A percentile compares a stretch with the other conserved stretches of the same genome.
phyloP scores from a whole-genome alignment of 1,140 invertebrate genomes.

The Cyclargus thomasi region DNA sequence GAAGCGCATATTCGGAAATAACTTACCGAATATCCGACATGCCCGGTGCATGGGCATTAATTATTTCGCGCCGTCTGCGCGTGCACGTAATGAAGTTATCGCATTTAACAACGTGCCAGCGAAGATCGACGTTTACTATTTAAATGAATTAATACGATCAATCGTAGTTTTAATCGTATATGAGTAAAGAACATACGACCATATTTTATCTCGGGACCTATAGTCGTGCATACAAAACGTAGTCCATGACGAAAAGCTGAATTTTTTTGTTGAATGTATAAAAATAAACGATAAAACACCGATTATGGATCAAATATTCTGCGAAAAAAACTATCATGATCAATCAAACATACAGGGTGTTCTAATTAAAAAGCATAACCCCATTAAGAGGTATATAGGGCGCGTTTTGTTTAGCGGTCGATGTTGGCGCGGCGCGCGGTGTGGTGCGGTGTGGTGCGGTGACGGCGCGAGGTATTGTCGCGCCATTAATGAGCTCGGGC shows the following conservation, averaged over 20 bases:
- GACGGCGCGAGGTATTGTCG: slow-evolving; percentile 56
- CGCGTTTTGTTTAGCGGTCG: slow-evolving; percentile 26
- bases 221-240: too few species aligned
- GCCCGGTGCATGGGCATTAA: not conserved
- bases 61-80: slow-evolving; percentile 7
- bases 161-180: not conserved
- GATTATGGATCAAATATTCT: not conserved
- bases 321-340: not conserved
- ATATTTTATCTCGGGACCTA: too few species aligned
- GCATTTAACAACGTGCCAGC: slow-evolving; percentile 6
- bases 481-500: slow-evolving; percentile 61
- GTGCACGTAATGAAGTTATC: slow-evolving; percentile 6
- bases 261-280: too few species aligned
- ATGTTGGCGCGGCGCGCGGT: slow-evolving; percentile 37
- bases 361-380: slow-evolving; percentile 10
- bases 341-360: not conserved
- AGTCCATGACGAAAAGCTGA: too few species aligned
- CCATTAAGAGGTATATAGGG: slow-evolving; percentile 17
- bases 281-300: too few species aligned
- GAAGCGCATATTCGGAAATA: not conserved
- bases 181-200: not conserved
- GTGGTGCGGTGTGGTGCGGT: slow-evolving; percentile 22
- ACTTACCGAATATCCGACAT: slow-evolving; percentile 2
- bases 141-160: not conserved
- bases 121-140: not conserved